Evolutionary conservation across 2,797 vertebrate species (phyloP).

Genomic region (Semaprochilodus insignis): DNA sequence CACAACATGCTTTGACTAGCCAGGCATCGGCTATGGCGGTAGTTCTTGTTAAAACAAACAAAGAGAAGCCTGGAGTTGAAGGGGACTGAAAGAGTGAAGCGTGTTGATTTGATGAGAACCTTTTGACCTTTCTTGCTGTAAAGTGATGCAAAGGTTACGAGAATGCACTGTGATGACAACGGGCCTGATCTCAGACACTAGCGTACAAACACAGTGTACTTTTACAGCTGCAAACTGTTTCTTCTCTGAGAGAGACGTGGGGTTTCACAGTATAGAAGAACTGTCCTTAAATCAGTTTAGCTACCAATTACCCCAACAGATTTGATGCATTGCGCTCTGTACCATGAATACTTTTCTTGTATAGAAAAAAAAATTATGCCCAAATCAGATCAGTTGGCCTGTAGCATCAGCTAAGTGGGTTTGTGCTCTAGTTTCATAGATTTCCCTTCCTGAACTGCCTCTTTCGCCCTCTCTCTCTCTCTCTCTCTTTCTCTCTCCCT

Average conservation of each 20-base stretch:
- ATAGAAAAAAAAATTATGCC: neutral
- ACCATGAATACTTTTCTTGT: neutral
- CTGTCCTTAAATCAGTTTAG: conserved; percentile 8
- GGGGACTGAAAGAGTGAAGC: conserved; percentile 43
- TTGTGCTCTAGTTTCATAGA: conserved; percentile 1
- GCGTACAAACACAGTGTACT: conserved; percentile 16
- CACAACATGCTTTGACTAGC: conserved; percentile 77
- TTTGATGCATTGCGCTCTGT: conserved; percentile 12
- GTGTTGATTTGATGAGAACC: conserved; percentile 35
- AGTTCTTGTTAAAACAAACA: conserved; percentile 56
- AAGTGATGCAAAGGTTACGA: conserved; percentile 24
- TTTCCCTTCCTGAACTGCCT: conserved; percentile 23
- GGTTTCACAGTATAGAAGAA: neutral
- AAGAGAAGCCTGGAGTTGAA: conserved; percentile 51
- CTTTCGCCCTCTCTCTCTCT: conserved; percentile 42
- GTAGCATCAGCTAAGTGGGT: neutral
- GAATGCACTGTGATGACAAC: conserved; percentile 35
- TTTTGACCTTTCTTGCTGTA: conserved; percentile 42
- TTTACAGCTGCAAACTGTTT: conserved; percentile 1
- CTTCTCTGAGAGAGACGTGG: neutral
- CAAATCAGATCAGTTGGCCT: conserved; percentile 9
- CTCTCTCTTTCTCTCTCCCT: conserved; percentile 26
- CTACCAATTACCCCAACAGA: conserved; percentile 8
- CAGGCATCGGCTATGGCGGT: conserved; percentile 58
- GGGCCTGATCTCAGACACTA: conserved; percentile 39